Evolutionary conservation across 1,140 invertebrate species (phyloP).

Genomic region (Pogonomyrmex barbatus): DNA sequence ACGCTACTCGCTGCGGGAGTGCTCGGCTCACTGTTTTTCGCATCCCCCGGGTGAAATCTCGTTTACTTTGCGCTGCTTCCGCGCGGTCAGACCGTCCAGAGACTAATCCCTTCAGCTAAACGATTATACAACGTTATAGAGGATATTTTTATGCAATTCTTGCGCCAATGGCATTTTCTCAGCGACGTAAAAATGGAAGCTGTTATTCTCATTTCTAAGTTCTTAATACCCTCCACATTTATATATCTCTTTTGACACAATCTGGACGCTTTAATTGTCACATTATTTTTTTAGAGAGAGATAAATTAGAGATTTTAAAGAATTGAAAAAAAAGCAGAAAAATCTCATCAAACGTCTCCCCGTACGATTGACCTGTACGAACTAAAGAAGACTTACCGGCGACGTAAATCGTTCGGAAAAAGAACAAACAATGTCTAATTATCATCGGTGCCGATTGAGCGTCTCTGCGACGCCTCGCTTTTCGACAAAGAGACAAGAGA

Average conservation of each 20-base stretch:
- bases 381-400: neutral
- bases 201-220: neutral
- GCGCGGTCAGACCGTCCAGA: slow-evolving; percentile 49
- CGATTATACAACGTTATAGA: neutral
- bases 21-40: slow-evolving; percentile 42
- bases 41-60: slow-evolving; percentile 61
- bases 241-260: neutral
- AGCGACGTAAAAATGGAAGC: neutral
- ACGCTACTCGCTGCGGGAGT: slow-evolving; percentile 32
- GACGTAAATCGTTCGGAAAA: slow-evolving; percentile 13
- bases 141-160: slow-evolving; percentile 15
- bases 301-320: neutral
- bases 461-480: slow-evolving; percentile 55
- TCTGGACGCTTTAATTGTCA: neutral
- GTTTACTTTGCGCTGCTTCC: slow-evolving; percentile 57
- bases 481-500: slow-evolving; percentile 63
- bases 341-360: neutral
- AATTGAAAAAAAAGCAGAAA: neutral
- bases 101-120: slow-evolving; percentile 24
- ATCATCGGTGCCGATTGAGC: slow-evolving; percentile 51
- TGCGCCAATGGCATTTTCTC: neutral
- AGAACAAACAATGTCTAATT: slow-evolving; percentile 43
- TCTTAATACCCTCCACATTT: neutral
- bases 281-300: neutral
- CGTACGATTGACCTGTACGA: neutral